phyloP scores from a whole-genome alignment of 1,140 invertebrate genomes.

The Papilio machaon region DNA sequence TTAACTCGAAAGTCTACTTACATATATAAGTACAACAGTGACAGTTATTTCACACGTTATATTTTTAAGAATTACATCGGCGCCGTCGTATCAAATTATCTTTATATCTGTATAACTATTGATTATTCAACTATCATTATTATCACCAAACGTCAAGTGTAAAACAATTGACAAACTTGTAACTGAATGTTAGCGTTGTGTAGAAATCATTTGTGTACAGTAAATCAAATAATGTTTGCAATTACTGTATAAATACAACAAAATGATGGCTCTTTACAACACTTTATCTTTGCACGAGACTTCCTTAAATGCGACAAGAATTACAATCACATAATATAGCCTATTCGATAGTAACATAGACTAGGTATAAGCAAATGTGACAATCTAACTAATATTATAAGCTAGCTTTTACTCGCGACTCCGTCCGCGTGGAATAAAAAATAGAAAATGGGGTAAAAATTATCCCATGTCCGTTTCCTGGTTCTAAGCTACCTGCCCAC shows the following conservation, averaged over 20 bases:
- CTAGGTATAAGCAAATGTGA: neutral
- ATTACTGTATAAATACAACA: neutral
- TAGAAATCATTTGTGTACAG: slow-evolving; percentile 13
- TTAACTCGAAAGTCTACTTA: neutral
- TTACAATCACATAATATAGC: neutral
- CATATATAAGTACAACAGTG: neutral
- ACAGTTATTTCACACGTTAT: neutral
- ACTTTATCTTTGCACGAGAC: neutral
- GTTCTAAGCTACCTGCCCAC: no score
- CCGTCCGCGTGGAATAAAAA: no score
- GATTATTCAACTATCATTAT: neutral
- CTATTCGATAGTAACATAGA: neutral
- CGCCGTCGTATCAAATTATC: neutral
- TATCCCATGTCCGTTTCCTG: no score
- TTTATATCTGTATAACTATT: neutral
- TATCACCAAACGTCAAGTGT: slow-evolving; percentile 16
- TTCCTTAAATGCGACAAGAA: slow-evolving; percentile 20
- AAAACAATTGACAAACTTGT: neutral
- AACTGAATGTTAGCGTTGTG: neutral
- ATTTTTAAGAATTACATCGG: neutral
- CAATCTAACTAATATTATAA: neutral
- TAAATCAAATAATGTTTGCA: neutral
- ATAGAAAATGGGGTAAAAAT: no score
- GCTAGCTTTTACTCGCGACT: no score
- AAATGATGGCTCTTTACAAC: neutral